Percentiles rank a stretch among this genome's conserved stretches.
These are phyloP conservation scores for Peromyscus californicus DNA, from an alignment of 2,113 vertebrate species.

Conservation along the genomic window DNA sequence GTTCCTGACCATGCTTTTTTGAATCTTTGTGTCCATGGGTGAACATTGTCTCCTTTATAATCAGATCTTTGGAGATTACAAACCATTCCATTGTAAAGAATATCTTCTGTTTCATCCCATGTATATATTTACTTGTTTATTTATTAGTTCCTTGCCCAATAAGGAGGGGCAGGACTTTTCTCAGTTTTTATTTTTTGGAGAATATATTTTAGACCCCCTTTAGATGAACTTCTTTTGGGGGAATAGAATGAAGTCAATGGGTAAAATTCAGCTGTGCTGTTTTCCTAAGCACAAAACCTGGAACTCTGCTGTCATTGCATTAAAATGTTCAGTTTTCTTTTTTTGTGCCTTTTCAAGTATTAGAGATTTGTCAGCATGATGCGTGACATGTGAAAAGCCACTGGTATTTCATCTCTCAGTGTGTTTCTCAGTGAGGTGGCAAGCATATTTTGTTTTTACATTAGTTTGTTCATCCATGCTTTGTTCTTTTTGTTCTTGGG, in stretches of 20 bases:
- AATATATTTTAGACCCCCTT: not conserved
- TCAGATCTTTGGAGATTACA: not conserved
- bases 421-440: not conserved
- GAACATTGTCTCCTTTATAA: not conserved
- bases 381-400: not conserved
- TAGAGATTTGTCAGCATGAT: not conserved
- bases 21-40: not conserved
- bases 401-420: not conserved
- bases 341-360: not conserved
- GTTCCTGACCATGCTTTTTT: not conserved
- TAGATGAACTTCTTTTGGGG: not conserved
- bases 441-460: not conserved
- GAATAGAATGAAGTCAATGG: not conserved
- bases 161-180: not conserved
- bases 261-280: not conserved
- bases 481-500: not conserved
- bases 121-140: not conserved
- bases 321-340: not conserved
- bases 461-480: not conserved
- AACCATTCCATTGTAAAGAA: not conserved
- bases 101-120: not conserved
- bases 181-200: not conserved
- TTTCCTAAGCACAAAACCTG: conserved; percentile 21
- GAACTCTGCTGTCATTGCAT: not conserved
- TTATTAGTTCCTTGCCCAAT: not conserved